Evolutionary conservation across 2,888 invertebrate genomes (phyloP).

Genomic region (Acleris cristana): DNA sequence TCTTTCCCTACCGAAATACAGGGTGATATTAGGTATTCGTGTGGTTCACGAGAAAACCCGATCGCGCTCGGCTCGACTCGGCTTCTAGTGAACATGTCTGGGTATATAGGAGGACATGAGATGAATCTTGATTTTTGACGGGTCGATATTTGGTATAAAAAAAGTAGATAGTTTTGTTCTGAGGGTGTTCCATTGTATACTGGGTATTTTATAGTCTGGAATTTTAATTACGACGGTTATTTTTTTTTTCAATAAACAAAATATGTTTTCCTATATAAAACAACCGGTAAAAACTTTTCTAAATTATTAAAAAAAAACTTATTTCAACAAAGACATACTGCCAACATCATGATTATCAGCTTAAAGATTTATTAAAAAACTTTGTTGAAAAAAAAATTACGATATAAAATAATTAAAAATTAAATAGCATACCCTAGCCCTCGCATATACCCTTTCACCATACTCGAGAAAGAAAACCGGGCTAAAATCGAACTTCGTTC

Average conservation of each 20-base stretch:
- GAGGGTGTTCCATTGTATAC: too few relatives aligned
- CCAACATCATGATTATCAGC: too few relatives aligned
- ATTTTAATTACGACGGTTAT: too few relatives aligned
- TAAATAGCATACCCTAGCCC: slow-evolving; percentile 43
- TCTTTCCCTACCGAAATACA: not conserved
- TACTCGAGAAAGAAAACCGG: slow-evolving; percentile 59
- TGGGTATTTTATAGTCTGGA: too few relatives aligned
- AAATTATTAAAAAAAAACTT: too few relatives aligned
- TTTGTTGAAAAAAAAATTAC: too few relatives aligned
- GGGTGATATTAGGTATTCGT: slow-evolving; percentile 65
- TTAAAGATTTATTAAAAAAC: too few relatives aligned
- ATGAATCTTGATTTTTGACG: slow-evolving; percentile 35
- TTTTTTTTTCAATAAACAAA: too few relatives aligned
- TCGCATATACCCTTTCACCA: slow-evolving; percentile 57
- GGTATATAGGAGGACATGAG: slow-evolving; percentile 49
- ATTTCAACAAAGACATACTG: too few relatives aligned
- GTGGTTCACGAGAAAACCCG: slow-evolving; percentile 74
- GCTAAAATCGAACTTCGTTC: slow-evolving; percentile 71
- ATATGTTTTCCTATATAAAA: too few relatives aligned
- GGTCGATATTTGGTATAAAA: not conserved
- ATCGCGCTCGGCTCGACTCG: slow-evolving; percentile 45
- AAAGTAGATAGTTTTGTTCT: not conserved
- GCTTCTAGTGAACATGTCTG: slow-evolving; percentile 42
- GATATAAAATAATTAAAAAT: not conserved
- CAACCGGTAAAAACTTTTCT: too few relatives aligned